These are phyloP conservation scores for Cephus nigrinus DNA, from an alignment of 2,888 invertebrate species.

Conservation along the genomic window DNA sequence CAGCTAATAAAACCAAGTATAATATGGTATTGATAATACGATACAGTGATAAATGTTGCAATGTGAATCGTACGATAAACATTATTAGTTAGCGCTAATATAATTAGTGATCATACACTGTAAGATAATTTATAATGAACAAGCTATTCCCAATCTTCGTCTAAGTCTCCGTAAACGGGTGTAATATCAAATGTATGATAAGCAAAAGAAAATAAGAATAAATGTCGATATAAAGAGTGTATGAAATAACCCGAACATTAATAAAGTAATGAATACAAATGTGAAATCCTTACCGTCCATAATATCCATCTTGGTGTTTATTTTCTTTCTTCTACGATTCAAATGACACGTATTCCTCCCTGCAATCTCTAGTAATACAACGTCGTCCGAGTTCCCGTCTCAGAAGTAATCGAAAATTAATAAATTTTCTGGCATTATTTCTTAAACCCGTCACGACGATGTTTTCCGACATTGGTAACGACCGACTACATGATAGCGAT, in stretches of 20 bases:
- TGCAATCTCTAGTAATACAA: not conserved
- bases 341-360: not conserved
- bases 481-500: not conserved
- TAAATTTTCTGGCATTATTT: not conserved
- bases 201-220: not conserved
- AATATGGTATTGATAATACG: not conserved
- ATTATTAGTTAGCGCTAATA: not conserved
- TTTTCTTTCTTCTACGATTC: not conserved
- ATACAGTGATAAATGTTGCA: not conserved
- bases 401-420: conserved; percentile 26
- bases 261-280: not conserved
- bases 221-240: not conserved
- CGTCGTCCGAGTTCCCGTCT: conserved; percentile 2
- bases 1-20: not conserved
- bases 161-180: not conserved
- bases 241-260: not conserved
- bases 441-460: not conserved
- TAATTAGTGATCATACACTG: not conserved
- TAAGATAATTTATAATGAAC: not conserved
- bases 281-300: conserved; percentile 40
- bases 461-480: not conserved
- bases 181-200: not conserved
- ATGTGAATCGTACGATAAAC: not conserved
- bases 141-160: not conserved
- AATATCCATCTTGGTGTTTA: conserved; percentile 39